Evolutionary conservation across 1,140 invertebrate genomes (phyloP), one percentile per base, ranked within the genome.

Genomic region (Adelges cooleyi): DNA sequence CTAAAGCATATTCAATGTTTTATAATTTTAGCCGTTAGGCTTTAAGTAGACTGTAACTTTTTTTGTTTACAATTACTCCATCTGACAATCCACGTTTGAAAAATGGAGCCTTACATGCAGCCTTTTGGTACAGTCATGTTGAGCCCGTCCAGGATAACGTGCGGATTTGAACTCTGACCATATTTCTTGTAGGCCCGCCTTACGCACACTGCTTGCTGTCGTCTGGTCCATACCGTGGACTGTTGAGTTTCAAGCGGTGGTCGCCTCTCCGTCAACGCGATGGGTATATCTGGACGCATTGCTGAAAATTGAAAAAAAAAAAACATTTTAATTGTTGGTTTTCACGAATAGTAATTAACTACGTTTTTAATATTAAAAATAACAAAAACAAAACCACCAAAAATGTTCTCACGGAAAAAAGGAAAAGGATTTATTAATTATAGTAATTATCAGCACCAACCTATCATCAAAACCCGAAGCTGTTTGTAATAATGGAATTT

Each of bases 121-220:
- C 91, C 90, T 76, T 92, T 91, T 49, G 86, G 85, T 44, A 95
- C 90, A 40, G 88, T 91, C 86, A 94, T 90, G 75, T 86, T 89
- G 20, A 94, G 81, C 70, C 90, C 88, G 69, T 86, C 85, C 49
- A 95, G 79, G 25, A 94, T 89, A 48, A 86, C 84, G 71, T 88
- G 86, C 17, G 87, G 85, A 66, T 85, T 84, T 71, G 86, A 89
- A 72, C 85, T 88, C 71, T 84, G 85, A 46, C 90, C 90, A 73
- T 94, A 94, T 68, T 82, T 82, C 74, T 94, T 94, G 79, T 85
- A 89, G 5, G 90, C 87, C 71, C 89, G 82, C 68, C 87, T 77
- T 13, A 92, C 87, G 71, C 85, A 87, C 20, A 92, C 87, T 9
- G 89, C 89, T 65, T 89, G 84, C 72, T 89, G 86, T 69, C 83